Base-by-base conservation (phyloP, 2,888 invertebrate genomes). In the Sinohyriopsis cumingii region DNA sequence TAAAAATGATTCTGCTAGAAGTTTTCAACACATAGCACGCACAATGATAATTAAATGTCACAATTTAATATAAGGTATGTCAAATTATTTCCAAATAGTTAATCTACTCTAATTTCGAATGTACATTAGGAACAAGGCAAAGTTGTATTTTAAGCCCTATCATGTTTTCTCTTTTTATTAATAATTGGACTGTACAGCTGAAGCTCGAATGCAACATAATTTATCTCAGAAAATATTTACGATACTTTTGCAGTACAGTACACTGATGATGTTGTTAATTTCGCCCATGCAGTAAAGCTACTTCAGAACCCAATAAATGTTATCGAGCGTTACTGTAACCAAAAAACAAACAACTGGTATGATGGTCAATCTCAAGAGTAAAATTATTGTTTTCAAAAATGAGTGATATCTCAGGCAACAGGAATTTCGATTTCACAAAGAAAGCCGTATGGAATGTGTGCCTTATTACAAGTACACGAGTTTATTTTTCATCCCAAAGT, bases 301-400 rank as follows among this genome's bases (percentile, higher is more conserved):
- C 55, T 71, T 20, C 71, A 71, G 59, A 53, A 54, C 20, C 66
- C 63, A 53, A 67, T 71, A 5, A 71, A 67, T 57, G 18, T 24
- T 53, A 56, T 66, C 45, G 62, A 24, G 28, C 22, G 20, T 18
- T 71, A 28, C 45, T 67, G 63, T 67, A 33, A 59, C 6, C 53
- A 55, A 25, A n/a, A n/a, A n/a, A n/a, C n/a, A n/a, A n/a, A n/a
- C n/a, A 55, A 25, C 63, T 7, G 71, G 71, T 18, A 67, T 67
- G 71, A 54, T 54, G 7, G 22, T 71, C n/a, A 71, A 71, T 59
- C n/a, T 63, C 20, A 68, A 68, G 57, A 64, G 59, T 24, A 68
- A 68, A 55, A 59, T 68, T 3, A 68, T 68, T 65, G 65, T 72
- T 18, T 72, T 72, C 45, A 25, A 57, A n/a, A 72, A 68, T 25